Evolutionary conservation across 2,113 vertebrate species (phyloP), one percentile per base, ranked within the genome.

Genomic region (Rhea pennata): DNA sequence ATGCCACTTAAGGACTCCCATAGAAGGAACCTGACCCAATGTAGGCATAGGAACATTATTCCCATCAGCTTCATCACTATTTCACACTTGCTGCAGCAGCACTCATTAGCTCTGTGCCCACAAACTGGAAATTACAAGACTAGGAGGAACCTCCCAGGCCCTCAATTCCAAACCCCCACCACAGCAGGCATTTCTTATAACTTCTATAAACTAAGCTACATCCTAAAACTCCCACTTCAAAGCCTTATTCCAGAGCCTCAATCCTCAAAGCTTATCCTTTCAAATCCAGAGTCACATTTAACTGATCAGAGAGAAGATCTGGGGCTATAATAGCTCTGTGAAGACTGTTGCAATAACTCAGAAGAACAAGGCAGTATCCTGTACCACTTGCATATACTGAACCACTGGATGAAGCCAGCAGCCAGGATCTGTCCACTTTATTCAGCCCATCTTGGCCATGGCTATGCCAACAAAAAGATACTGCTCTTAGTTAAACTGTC

Each of bases 241-340:
- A 79, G 0, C 4, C 29, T 62, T 6, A 53, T 36, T 70, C 10
- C 51, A 71, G 15, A 71, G n/a, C 3, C 5, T 36, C 39, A 48
- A 51, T 51, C 8, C 44, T 39, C 54, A 24, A 88, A 91, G 24
- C 6, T 44, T 56, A 21, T 73, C 71, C 53, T 70, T 76, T 36
- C 16, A 86, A 88, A 1, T 13, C 3, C 13, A 9, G 15, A 16
- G 10, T 10, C 33, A 10, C 8, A 2, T 27, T 5, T 10, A 50
- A 1, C 6, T 7, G 8, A 13, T 5, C 0, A 1, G 21, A 8
- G 10, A 29, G 10, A 29, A 7, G 33, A 42, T 4, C 3, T 0
- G 27, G 11, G 33, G 33, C 33, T 44, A 21, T 20, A 69, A 11
- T 19, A 70, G 21, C 15, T 48, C 48, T 20, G 1, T 0, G 36